These are phyloP conservation scores for Botia kubotai DNA, from an alignment of 2,797 vertebrate genomes.

Conservation along the genomic window DNA sequence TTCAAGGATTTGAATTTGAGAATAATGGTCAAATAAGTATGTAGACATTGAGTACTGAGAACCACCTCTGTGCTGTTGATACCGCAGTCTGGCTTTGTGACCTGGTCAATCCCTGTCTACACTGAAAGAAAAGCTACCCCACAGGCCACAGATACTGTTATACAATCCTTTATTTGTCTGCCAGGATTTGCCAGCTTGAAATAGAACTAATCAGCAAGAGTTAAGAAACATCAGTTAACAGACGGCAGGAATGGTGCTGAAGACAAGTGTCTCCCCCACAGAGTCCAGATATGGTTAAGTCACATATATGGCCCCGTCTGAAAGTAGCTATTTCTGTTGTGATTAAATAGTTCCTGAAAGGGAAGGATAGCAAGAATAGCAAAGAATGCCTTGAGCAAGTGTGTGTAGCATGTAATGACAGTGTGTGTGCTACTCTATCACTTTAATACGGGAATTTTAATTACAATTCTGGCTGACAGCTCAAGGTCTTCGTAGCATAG, in stretches of 20 bases:
- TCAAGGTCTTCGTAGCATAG: not conserved
- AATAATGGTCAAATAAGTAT: not conserved
- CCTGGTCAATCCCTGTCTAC: conserved; percentile 42
- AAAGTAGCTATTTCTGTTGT: conserved; percentile 46
- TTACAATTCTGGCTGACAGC: not conserved
- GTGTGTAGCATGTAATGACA: not conserved
- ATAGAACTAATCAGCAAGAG: conserved; percentile 59
- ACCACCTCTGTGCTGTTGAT: conserved; percentile 4
- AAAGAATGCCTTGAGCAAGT: not conserved
- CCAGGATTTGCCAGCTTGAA: conserved; percentile 63
- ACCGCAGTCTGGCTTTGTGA: conserved; percentile 48
- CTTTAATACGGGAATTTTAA: not conserved
- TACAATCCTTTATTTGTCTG: conserved; percentile 51
- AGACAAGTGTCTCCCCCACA: conserved; percentile 18
- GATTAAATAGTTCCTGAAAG: conserved; percentile 10
- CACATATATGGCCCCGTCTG: conserved; percentile 51
- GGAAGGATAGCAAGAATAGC: conserved; percentile 1
- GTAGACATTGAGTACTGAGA: conserved; percentile 13
- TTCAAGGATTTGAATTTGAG: not conserved
- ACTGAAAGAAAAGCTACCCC: conserved; percentile 35
- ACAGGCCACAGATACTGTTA: conserved; percentile 46
- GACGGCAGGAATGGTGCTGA: conserved; percentile 32
- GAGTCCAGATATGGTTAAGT: conserved; percentile 24
- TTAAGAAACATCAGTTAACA: conserved; percentile 46
- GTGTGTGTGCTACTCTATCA: no score